These are phyloP conservation scores for Microcebus griseorufus DNA, from an alignment of 2,113 vertebrate species.

Conservation along the genomic window DNA sequence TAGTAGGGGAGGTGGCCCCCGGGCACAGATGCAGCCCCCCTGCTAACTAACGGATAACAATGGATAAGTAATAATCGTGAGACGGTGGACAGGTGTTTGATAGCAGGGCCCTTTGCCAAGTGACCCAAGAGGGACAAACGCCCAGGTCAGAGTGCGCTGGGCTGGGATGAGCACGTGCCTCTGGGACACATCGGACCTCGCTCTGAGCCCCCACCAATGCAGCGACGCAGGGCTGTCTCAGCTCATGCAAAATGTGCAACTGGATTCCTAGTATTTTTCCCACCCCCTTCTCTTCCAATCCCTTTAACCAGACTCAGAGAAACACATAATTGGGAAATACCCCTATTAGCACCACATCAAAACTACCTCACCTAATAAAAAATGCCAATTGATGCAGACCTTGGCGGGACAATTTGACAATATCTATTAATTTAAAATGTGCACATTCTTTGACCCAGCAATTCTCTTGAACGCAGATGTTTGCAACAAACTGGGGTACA, in stretches of 20 bases:
- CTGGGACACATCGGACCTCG: neutral
- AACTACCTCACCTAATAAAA: neutral
- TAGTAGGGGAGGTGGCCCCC: neutral
- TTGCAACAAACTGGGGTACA: neutral
- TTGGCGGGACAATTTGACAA: neutral
- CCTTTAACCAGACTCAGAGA: neutral
- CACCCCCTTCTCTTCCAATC: neutral
- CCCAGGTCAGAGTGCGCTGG: neutral
- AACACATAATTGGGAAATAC: neutral
- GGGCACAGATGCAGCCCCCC: neutral
- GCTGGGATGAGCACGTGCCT: neutral
- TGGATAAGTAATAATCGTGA: neutral
- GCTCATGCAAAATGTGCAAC: neutral
- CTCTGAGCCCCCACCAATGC: neutral
- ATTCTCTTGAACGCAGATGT: neutral
- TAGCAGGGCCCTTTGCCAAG: neutral
- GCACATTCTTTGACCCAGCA: neutral
- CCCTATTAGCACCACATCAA: neutral
- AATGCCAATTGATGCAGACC: neutral
- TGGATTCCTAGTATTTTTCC: neutral
- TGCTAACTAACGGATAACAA: neutral
- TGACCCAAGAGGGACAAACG: neutral
- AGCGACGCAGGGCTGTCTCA: accelerated
- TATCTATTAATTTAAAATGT: neutral
- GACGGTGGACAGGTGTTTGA: neutral